Percentiles rank a stretch among this genome's conserved stretches.
These are phyloP conservation scores for Oreotrochilus melanogaster DNA, from an alignment of 2,113 vertebrate genomes.

Conservation along the genomic window DNA sequence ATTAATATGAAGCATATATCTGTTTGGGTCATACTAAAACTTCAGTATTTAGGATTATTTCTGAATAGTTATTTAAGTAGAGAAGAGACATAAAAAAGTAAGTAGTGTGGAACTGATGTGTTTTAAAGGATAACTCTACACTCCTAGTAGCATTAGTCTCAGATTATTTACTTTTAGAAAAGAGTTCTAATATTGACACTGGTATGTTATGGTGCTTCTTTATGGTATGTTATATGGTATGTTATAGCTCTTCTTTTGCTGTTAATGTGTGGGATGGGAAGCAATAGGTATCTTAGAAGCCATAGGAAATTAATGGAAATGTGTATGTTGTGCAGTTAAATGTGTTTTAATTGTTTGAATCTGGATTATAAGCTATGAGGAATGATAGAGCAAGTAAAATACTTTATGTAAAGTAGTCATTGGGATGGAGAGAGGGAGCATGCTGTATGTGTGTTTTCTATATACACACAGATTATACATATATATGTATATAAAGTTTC, in stretches of 20 bases:
- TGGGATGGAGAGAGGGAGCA: neutral
- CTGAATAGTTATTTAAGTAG: neutral
- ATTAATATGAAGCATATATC: neutral
- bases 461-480: neutral
- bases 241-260: neutral
- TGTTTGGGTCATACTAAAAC: neutral
- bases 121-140: neutral
- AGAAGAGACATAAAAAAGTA: neutral
- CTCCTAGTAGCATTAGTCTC: neutral
- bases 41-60: neutral
- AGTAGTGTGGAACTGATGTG: fast-evolving
- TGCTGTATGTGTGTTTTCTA: neutral
- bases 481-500: neutral
- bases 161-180: neutral
- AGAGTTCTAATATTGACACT: neutral
- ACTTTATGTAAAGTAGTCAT: neutral
- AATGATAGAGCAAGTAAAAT: neutral
- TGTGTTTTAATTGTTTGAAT: neutral
- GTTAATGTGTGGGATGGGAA: neutral
- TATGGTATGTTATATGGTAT: too few relatives aligned
- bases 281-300: neutral
- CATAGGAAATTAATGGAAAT: neutral
- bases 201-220: neutral
- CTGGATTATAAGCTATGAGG: neutral
- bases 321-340: neutral